Evolutionary conservation across 2,113 vertebrate species (phyloP), one percentile per base, ranked within the genome.

Genomic region (Cisticola juncidis): DNA sequence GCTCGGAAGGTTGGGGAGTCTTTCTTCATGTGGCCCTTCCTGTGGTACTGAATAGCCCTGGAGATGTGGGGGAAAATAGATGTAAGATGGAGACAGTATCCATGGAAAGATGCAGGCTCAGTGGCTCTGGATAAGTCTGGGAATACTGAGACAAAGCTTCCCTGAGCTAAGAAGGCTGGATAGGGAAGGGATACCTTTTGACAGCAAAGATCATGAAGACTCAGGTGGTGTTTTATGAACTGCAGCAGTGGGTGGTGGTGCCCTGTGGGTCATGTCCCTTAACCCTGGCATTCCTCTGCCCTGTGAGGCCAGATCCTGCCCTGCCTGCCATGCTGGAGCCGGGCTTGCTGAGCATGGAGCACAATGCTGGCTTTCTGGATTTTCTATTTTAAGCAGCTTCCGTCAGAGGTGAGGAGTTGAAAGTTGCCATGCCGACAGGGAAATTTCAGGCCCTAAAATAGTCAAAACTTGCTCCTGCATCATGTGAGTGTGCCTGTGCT

Each of bases 361-460:
- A 6, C 20, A 16, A 25, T 78, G 71, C 76, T 22, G 3, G 85
- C 95, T 96, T 96, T 81, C 93, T 94, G 68, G 79, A 73, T 90
- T 76, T 90, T 86, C 94, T 94, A 96, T 96, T 92, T 89, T 95
- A 83, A 85, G 92, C 88, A 73, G 94, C 92, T 81, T 74, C 94
- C 81, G 56, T 94, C 94, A 97, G 96, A 97, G 97, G 95, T 96
- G 86, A 84, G 95, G 96, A 97, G 71, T 77, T 90, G 88, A 93
- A 96, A 97, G 97, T 98, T 98, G 96, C 97, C 97, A 98, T 98
- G 97, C 95, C 97, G 47, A 98, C 97, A 47, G 94, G 84, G 95
- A 98, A 96, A 97, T 96, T 96, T 94, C 84, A 94, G 96, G 76
- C 94, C 97, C 96, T 97, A 98, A 98, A 98, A 98, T 97, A 98